Evolutionary conservation across 1,140 invertebrate genomes (phyloP), one percentile per base, ranked within the genome.

Genomic region (Caenorhabditis remanei): DNA sequence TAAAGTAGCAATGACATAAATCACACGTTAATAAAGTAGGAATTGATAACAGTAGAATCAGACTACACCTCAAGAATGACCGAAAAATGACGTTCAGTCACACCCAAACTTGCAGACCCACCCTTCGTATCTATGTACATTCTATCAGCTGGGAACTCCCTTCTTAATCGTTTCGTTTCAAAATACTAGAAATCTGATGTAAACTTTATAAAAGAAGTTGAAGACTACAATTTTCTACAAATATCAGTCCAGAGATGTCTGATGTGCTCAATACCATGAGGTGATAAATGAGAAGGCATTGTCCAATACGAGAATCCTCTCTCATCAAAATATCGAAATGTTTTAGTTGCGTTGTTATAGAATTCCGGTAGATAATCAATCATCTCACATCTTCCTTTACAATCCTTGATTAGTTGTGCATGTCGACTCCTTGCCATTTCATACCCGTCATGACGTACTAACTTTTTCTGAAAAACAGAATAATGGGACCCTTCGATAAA

Each of bases 341-440:
- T 71, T 16, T 46, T 46, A 4, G 65, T 71, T 43, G 9, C 4
- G 5, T 43, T 43, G 14, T 71, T 71, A n/a, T 71, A 71, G 16
- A 71, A 71, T 11, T 71, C 65, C 16, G 65, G 65, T 1, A 71
- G 14, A 46, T 71, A 71, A 71, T 71, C 65, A 4, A 71, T 21
- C 13, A 71, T 9, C 8, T 43, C 65, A n/a, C 65, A 71, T 71
- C 46, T 43, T 46, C 65, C 65, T 8, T 71, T 46, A n/a, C 65
- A 71, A 46, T 71, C 65, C 21, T 71, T 71, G 0, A 71, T 19
- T 8, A 71, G 40, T 46, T 71, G 65, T 19, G 65, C 65, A 24
- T 71, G 9, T 19, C 65, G 40, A n/a, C 46, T 71, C 46, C 65
- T 40, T 19, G 41, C 65, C 65, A 71, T 71, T 71, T 71, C 65